Evolutionary conservation across 2,113 vertebrate genomes (phyloP), one percentile per base, ranked within the genome.

Genomic region (Podarcis muralis): DNA sequence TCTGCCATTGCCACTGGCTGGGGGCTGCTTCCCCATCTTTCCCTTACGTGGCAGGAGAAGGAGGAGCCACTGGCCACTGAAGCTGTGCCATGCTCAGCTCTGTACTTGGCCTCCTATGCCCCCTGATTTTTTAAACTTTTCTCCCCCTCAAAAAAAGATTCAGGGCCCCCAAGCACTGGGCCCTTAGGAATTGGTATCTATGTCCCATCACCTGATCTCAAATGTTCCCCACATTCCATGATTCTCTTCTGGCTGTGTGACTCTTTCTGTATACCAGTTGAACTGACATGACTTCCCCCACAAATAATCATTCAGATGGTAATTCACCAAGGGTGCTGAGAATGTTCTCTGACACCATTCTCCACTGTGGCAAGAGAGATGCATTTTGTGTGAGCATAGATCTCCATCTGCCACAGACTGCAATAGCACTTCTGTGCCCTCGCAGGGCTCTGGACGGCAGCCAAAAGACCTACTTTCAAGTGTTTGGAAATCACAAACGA

Each of bases 391-490:
- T 74, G 30, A 25, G 11, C 48, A 57, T 74, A 59, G 30, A 48
- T 83, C 37, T 83, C 65, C 81, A 59, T 32, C 48, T 84, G 27
- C 32, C 81, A 83, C 48, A 35, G 40, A 27, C 25, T 74, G 69
- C 25, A 57, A 13, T 62, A 62, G 53, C 32, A 53, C 32, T 59
- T 87, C 43, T 81, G 15, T 59, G 48, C 78, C 78, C 68, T 81
- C 16, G 20, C 35, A 59, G 68, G 25, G 9, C 25, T 81, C 66
- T 87, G 77, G 78, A 87, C 59, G 4, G n/a, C 25, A 81, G 78
- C 79, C 78, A 72, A 37, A 81, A 87, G 66, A 72, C 48, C 77
- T 72, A 30, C 32, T 74, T 87, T 27, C 27, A 71, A 87, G 69
- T 43, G 57, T 74, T 74, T 59, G 27, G 43, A 43, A 22, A 75